These are phyloP conservation scores for Amblyopsis rosae DNA, from an alignment of 2,113 vertebrate species.

Conservation along the genomic window DNA sequence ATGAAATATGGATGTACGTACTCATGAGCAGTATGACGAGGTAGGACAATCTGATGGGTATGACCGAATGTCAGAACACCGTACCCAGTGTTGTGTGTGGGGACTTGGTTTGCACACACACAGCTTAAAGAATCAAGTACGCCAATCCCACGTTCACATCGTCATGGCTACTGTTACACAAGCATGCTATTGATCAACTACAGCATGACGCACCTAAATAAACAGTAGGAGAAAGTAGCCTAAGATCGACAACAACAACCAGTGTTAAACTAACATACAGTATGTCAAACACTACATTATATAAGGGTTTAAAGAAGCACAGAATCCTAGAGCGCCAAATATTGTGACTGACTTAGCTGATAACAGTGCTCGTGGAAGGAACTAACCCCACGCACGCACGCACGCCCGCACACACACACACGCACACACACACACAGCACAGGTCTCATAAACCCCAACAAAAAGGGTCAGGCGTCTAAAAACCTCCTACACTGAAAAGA, in stretches of 20 bases:
- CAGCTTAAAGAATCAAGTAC: background rate
- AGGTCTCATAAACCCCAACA: too few relatives aligned
- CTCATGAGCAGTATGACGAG: too few relatives aligned
- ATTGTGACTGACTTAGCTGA: too few relatives aligned
- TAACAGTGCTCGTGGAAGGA: too few relatives aligned
- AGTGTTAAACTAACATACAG: background rate
- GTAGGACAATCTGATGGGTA: too few relatives aligned
- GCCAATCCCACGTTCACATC: background rate
- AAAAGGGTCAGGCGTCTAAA: too few relatives aligned
- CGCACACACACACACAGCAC: too few relatives aligned
- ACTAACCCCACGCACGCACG: too few relatives aligned
- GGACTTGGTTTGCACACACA: background rate
- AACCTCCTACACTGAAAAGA: slow-evolving; percentile 1
- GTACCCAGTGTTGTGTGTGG: background rate
- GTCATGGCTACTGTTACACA: slow-evolving; percentile 2
- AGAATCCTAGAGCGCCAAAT: too few relatives aligned
- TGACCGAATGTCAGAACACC: too few relatives aligned
- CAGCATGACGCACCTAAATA: background rate
- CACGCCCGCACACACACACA: too few relatives aligned
- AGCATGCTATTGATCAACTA: background rate
- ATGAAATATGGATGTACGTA: too few relatives aligned
- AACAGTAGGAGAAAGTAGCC: background rate
- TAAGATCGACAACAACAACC: background rate
- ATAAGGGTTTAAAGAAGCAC: background rate
- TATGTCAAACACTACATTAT: background rate